Conservation (phyloP, 2,113 vertebrate species). For the Setophaga kirtlandii region DNA sequence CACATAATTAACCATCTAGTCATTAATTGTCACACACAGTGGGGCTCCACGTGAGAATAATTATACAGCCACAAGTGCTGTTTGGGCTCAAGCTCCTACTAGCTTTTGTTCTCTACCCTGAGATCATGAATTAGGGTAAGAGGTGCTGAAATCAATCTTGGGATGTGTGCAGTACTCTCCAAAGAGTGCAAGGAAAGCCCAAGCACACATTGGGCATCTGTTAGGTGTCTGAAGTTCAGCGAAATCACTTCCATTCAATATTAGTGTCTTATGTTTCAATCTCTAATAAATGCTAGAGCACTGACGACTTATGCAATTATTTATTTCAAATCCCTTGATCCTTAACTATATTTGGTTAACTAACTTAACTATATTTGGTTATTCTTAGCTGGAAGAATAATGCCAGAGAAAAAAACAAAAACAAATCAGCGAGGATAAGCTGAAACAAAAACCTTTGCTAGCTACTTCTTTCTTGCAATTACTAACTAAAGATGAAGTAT, state of each 20-base stretch:
- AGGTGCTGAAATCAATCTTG: neutral
- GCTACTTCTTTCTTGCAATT: neutral
- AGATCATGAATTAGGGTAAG: neutral
- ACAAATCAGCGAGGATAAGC: neutral
- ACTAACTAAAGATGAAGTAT: neutral
- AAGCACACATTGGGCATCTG: neutral
- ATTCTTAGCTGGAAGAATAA: neutral
- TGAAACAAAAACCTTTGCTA: neutral
- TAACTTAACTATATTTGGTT: neutral
- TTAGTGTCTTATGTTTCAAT: neutral
- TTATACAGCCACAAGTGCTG: accelerated
- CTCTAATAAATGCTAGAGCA: neutral
- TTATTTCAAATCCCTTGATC: neutral
- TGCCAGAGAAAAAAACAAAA: neutral
- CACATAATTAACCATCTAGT: neutral
- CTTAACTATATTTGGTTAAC: neutral
- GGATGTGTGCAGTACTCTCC: neutral
- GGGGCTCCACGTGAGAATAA: neutral
- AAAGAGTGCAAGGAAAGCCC: neutral
- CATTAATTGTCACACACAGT: neutral
- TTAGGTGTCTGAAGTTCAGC: neutral
- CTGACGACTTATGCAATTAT: neutral
- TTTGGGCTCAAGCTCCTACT: neutral
- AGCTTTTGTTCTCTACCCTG: neutral
- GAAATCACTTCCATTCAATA: neutral